These are phyloP conservation scores for Bucco capensis DNA, from an alignment of 2,113 vertebrate species.

Conservation along the genomic window DNA sequence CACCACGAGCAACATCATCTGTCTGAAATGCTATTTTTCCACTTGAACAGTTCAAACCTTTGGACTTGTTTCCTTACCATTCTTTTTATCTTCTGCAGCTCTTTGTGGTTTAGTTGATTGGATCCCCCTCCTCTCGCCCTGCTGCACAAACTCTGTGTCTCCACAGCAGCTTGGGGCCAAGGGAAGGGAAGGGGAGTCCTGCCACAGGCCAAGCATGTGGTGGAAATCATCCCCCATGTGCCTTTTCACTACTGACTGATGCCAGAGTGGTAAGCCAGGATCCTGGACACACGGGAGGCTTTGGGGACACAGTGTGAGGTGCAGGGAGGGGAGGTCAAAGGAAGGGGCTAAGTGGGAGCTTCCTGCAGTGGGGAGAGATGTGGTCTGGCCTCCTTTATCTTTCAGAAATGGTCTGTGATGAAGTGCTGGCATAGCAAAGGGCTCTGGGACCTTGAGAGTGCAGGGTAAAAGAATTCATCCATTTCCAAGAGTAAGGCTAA, in stretches of 20 bases:
- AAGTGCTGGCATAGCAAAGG: not conserved
- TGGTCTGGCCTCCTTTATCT: not conserved
- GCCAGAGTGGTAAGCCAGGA: not conserved
- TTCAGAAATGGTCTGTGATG: not conserved
- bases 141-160: not conserved
- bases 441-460: not conserved
- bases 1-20: not conserved
- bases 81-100: not conserved
- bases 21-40: conserved; percentile 34
- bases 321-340: not conserved
- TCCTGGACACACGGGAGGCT: not conserved
- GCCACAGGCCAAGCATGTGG: fast-evolving
- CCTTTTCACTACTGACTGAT: not conserved
- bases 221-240: not conserved
- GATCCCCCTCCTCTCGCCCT: not conserved
- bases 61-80: not conserved
- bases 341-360: not conserved
- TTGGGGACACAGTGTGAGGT: fast-evolving
- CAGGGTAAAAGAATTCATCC: not conserved
- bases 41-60: not conserved
- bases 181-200: not conserved
- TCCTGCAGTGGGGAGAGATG: not conserved
- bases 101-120: not conserved
- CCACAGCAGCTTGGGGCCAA: not conserved
- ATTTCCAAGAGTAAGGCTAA: not conserved